Base-by-base conservation (phyloP, 2,888 invertebrate genomes). In the Spicauda simplicius region DNA sequence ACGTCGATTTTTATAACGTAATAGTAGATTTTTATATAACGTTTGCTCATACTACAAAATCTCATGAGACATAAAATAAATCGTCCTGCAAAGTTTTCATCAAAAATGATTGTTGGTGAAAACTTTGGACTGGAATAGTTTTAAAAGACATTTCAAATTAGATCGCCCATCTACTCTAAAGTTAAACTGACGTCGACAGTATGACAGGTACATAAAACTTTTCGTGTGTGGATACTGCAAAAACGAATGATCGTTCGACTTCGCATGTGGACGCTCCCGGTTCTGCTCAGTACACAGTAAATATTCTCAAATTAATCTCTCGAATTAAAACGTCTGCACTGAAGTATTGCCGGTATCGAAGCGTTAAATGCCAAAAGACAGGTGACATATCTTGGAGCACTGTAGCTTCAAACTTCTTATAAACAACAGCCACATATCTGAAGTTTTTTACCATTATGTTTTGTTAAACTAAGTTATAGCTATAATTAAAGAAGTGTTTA, bases 301-400 rank as follows among this genome's bases (percentile, higher is more conserved):
- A 57, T 64, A 64, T 64, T 64, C 64, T 64, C 58, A 64, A 64
- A 58, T 64, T 64, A 58, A 64, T 25, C 25, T 53, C 53, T 58
- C 53, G 52, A 53, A 58, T 57, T 57, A 64, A 64, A 58, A 58
- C 58, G 58, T 64, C 53, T 64, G 6, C 41, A 14, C 8, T 58
- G 53, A 52, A 64, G 57, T 64, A 64, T 64, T 52, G 64, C 52
- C 56, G 64, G 64, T 53, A 58, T 25, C 37, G 58, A 64, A 18
- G 64, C 64, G 41, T 64, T 64, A 64, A 64, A 64, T 57, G 18
- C 16, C 52, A 25, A 19, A 30, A 20, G 41, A 52, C 37, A 20
- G 56, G 41, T 52, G 64, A 50, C 57, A 53, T 64, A 52, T n/a
- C 41, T 41, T 41, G 41, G 5, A 41, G 41, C 41, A 41, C 10